A percentile compares a stretch with the other conserved stretches of the same genome.
phyloP scores from a whole-genome alignment of 2,113 vertebrate species.

The Bos indicus region DNA sequence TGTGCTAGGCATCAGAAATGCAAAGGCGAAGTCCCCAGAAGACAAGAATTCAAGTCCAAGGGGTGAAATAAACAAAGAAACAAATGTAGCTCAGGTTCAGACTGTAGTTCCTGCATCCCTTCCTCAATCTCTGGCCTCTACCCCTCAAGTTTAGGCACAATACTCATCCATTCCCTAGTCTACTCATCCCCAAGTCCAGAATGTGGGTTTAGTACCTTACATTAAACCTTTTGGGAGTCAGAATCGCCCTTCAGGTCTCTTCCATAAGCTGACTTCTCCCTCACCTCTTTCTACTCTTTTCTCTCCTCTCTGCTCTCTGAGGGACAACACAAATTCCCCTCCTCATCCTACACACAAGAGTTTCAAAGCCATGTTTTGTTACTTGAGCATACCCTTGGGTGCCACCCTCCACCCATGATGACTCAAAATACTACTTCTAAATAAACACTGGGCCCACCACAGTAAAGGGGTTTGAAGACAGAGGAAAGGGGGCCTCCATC shows the following conservation, averaged over 20 bases:
- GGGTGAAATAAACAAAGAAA: background rate
- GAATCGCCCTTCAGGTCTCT: background rate
- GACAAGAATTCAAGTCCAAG: background rate
- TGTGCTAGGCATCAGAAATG: background rate
- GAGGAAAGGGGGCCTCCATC: background rate
- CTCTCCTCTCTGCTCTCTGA: background rate
- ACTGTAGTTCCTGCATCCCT: background rate
- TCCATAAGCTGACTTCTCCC: background rate
- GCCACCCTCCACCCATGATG: background rate
- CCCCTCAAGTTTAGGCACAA: background rate
- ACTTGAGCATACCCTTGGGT: background rate
- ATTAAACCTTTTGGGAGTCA: background rate
- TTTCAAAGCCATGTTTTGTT: background rate
- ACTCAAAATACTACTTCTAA: conserved; percentile 42
- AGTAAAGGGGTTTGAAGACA: background rate
- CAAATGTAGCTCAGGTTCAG: background rate
- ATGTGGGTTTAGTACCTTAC: background rate
- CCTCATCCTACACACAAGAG: background rate
- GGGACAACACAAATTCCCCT: background rate
- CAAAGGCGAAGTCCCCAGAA: background rate
- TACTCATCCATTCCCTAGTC: background rate
- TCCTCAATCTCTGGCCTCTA: background rate
- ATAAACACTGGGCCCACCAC: background rate
- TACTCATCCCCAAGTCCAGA: background rate
- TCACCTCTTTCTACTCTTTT: background rate